Evolutionary conservation across 1,140 invertebrate species (phyloP), one percentile per base, ranked within the genome.

Genomic region (Trinorchestia longiramus): DNA sequence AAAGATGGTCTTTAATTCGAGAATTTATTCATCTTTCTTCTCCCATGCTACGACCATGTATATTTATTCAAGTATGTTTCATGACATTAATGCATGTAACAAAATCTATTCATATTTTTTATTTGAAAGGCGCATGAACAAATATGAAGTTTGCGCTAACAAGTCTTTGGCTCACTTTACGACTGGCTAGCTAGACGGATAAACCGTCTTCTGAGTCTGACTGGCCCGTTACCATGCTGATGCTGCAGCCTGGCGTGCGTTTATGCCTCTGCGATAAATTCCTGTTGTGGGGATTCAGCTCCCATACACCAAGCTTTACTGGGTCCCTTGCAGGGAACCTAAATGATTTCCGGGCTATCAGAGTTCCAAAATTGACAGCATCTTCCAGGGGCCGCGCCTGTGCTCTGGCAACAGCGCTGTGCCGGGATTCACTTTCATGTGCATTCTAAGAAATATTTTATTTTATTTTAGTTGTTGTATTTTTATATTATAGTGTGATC

Each of bases 321-420:
- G 62, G 62, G 15, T 15, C 62, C 62, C 62, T 77, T 23, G 15
- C 62, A 11, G 62, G 36, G 62, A 77, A 28, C 62, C 62, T 77
- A 77, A 77, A 77, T 77, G 62, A 77, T 77, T 77, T 77, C 62
- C 62, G 62, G 62, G 62, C 62, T 77, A 77, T 77, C 62, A 77
- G 62, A 77, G 62, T 28, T 77, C 62, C 62, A 77, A 77, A 77
- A 77, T 77, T 77, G 62, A 77, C 62, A 77, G 62, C 11, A 77
- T 77, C 62, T 77, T 77, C 62, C 62, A 77, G 62, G 47, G 62
- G 62, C 62, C 36, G 15, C 28, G 62, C 62, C 62, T 77, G 62
- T 28, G 28, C 62, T 1, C 62, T 36, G 28, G 62, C 47, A 6
- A 6, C 6, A 19, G 47, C 47, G 47, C 47, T 8, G 47, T 23